Evolutionary conservation across 2,888 invertebrate genomes (phyloP), one percentile per base, ranked within the genome.

Genomic region (Lasioglossum zephyrum): DNA sequence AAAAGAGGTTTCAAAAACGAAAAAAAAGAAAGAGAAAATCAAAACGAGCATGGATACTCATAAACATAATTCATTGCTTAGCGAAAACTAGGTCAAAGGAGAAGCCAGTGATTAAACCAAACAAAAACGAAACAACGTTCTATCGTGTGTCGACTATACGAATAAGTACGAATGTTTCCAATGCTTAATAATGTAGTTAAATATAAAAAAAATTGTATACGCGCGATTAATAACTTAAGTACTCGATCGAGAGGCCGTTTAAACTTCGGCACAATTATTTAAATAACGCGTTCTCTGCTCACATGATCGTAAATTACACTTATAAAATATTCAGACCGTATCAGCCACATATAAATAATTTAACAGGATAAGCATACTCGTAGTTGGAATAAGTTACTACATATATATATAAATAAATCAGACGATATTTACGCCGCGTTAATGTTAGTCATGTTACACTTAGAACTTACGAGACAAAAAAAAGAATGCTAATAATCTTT

Each of bases 211-310:
- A 79, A 74, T 31, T 85, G 78, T 95, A 89, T 86, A 90, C 79
- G 76, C 86, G 78, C 85, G 85, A 96, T 95, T 94, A 94, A 94
- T 94, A 94, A 94, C 92, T 94, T 94, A 95, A 95, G 95, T 95
- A 94, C 94, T 84, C 85, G 82, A 78, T 88, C 82, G 74, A 66
- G 31, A 26, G 88, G 36, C 69, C 39, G 22, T 47, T 77, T 18
- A 44, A 36, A 41, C 66, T 72, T 13, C 6, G 57, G 39, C 36
- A 49, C 31, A 63, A 63, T 73, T 36, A 69, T 82, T 70, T 73
- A 81, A 88, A 72, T 78, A 88, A 84, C 79, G 39, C 31, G 11
- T 72, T 73, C 69, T 66, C 22, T 69, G 9, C 41, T n/a, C 72
- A 57, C 53, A 39, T 36, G 47, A 79, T 63, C 36, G 63, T 83